Conservation (phyloP, 2,113 vertebrate species). For the Casuarius casuarius region DNA sequence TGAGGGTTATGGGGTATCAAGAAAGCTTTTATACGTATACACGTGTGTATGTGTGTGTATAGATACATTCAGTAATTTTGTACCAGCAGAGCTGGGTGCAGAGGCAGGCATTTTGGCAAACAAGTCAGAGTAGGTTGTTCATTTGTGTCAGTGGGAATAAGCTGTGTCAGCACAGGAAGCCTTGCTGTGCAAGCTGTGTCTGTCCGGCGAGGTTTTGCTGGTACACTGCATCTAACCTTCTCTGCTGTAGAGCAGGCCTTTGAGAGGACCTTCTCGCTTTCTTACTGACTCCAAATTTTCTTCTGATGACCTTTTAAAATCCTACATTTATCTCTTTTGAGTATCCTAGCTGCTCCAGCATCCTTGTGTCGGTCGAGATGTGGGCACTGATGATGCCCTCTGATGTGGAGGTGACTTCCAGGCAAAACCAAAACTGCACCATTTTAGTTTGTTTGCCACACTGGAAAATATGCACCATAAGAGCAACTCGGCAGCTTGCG, state of each 20-base stretch:
- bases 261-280: neutral
- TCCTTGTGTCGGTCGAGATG: accelerated
- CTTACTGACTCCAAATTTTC: neutral
- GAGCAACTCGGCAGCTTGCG: neutral
- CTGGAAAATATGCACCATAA: neutral
- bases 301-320: neutral
- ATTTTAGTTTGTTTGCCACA: neutral
- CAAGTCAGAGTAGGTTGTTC: conserved; percentile 13
- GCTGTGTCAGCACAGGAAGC: neutral
- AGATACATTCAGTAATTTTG: neutral
- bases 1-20: neutral
- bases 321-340: neutral
- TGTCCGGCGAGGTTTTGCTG: neutral
- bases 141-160: neutral
- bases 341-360: neutral
- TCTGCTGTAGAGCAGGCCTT: neutral
- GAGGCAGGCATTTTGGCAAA: conserved; percentile 16
- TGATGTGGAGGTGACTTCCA: neutral
- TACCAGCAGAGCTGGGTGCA: neutral
- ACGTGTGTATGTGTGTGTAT: neutral
- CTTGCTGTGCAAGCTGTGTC: neutral
- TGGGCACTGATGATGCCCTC: neutral
- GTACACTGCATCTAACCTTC: neutral
- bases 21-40: no score
- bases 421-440: neutral